phyloP scores from a whole-genome alignment of 2,797 vertebrate species.

The Scolopax rusticola region DNA sequence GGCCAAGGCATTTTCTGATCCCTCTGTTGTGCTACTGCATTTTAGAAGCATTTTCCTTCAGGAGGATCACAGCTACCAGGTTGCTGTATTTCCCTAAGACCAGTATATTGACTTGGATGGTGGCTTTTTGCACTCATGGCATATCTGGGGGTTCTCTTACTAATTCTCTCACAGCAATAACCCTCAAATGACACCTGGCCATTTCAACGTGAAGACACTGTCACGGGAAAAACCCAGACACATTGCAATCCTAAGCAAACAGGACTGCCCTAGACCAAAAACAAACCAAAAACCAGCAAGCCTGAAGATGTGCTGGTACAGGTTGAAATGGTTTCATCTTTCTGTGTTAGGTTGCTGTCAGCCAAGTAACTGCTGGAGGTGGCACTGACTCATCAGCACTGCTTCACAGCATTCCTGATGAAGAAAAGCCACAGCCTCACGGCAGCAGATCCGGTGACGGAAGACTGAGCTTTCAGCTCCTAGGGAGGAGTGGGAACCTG shows the following conservation, averaged over 20 bases:
- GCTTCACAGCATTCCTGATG: conserved; percentile 29
- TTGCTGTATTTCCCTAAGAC: not conserved
- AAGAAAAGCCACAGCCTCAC: conserved; percentile 51
- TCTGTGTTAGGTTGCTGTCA: not conserved
- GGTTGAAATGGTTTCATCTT: not conserved
- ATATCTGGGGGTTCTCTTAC: not conserved
- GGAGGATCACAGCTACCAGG: not conserved
- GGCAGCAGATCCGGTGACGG: not conserved
- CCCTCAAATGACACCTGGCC: not conserved
- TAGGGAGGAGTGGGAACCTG: not conserved
- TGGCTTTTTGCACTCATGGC: not conserved
- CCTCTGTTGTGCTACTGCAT: not conserved
- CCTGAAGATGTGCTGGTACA: not conserved
- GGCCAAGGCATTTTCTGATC: not conserved
- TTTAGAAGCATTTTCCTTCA: not conserved
- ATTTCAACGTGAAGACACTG: not conserved
- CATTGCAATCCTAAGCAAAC: not conserved
- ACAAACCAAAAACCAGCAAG: not conserved
- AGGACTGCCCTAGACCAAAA: not conserved
- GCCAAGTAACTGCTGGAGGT: conserved; percentile 42
- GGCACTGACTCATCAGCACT: conserved; percentile 22
- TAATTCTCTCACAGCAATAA: not conserved
- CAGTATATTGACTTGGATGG: not conserved
- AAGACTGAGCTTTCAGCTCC: conserved; percentile 23
- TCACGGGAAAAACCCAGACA: not conserved